These are phyloP conservation scores for Drosophila tsacasi DNA, from an alignment of 1,140 invertebrate genomes.

Conservation along the genomic window DNA sequence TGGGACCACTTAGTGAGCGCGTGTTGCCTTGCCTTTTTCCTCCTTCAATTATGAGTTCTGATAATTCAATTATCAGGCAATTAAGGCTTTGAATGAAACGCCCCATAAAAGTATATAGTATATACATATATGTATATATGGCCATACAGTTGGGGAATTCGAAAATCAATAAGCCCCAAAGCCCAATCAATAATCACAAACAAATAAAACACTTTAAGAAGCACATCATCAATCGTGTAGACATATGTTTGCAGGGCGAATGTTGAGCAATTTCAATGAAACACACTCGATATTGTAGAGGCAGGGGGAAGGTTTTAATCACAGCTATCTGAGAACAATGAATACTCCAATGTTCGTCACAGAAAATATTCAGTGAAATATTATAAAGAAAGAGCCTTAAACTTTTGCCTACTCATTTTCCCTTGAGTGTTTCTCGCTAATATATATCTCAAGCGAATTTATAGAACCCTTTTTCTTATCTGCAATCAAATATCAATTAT, in stretches of 20 bases:
- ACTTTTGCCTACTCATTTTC: neutral
- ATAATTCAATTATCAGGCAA: conserved; percentile 80
- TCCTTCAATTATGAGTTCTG: conserved; percentile 69
- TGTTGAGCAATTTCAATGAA: conserved; percentile 14
- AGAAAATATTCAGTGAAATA: neutral
- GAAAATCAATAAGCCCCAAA: conserved; percentile 27
- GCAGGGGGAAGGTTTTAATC: neutral
- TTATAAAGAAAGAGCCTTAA: neutral
- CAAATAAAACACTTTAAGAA: conserved; percentile 42
- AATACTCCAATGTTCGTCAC: too few relatives aligned
- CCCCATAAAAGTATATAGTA: conserved; percentile 36
- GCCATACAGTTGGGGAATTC: neutral
- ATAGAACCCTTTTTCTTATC: neutral
- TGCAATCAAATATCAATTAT: neutral
- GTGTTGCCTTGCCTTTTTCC: conserved; percentile 43
- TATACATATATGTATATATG: neutral
- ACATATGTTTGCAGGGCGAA: neutral
- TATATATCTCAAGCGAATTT: neutral
- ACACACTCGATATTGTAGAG: neutral
- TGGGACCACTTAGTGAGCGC: conserved; percentile 56
- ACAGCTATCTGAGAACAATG: too few relatives aligned
- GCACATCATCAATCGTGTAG: conserved; percentile 7
- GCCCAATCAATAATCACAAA: conserved; percentile 45
- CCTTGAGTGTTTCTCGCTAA: neutral
- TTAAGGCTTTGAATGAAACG: conserved; percentile 69